Evolutionary conservation across 2,797 vertebrate species (phyloP), one percentile per base, ranked within the genome.

Genomic region (Ceryle rudis): DNA sequence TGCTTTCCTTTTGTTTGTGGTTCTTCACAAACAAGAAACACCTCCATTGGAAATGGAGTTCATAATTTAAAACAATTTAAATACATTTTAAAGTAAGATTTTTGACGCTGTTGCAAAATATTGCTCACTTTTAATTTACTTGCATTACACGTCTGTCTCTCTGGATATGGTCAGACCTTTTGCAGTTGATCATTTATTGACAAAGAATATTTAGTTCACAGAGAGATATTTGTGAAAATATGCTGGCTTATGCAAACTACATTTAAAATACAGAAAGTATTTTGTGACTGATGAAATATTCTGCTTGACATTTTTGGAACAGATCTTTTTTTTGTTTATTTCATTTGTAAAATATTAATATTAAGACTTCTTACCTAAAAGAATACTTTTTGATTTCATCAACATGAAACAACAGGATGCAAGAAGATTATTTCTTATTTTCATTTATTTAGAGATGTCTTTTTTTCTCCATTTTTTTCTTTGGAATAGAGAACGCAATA

Each of bases 281-380:
- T 94, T 89, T 87, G 10, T 87, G 60, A n/a, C 8, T 81, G 52
- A 80, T 80, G 1, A 81, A 89, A 81, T 80, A 80, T 23, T 86
- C 39, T 80, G 10, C 39, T 73, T 90, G 64, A 92, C 52, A 71
- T 87, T 85, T 91, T 93, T 81, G 19, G 52, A 94, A 73, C 49
- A 79, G 3, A 73, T 54, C 0, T 54, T 58, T 0, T 18, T 25
- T 4, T 25, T 42, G 19, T 46, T 4, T 46, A 42, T 39, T 84
- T 92, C 42, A 31, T 91, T 81, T 90, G 9, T 69, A 69, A 89
- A 95, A 84, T 86, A 84, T 77, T 85, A 74, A 95, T 84, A 57
- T 16, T 74, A 67, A 26, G 29, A 31, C 7, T 26, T n/a, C 9
- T 21, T 60, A 83, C 13, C 3, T 58, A 28, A 49, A 93, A 81